Conservation (phyloP, 2,888 invertebrate species). For the Ornithoptera priamus region DNA sequence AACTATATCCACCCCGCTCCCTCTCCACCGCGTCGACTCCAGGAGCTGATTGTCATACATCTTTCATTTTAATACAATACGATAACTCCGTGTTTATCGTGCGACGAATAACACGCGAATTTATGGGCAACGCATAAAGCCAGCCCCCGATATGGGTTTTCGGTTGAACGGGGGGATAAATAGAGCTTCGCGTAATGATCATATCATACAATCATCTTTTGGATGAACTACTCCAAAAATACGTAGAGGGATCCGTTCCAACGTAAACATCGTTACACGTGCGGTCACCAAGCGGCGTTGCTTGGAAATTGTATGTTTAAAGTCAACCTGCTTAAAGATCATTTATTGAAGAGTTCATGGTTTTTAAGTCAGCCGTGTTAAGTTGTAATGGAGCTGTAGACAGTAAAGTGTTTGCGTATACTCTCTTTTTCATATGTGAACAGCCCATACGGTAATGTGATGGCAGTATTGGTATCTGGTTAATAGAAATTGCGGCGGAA, state of each 20-base stretch:
- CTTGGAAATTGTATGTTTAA: too few relatives aligned
- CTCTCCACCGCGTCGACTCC: slow-evolving; percentile 1
- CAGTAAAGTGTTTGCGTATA: too few relatives aligned
- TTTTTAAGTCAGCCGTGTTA: too few relatives aligned
- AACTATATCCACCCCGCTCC: too few relatives aligned
- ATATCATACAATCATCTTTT: slow-evolving; percentile 16
- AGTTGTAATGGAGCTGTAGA: too few relatives aligned
- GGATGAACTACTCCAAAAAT: background rate
- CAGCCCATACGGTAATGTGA: too few relatives aligned
- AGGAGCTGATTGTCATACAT: slow-evolving; percentile 41
- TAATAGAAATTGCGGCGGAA: too few relatives aligned
- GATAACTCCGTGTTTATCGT: slow-evolving; percentile 36
- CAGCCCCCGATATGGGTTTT: slow-evolving; percentile 5
- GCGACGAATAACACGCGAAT: slow-evolving; percentile 26
- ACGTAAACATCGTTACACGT: background rate
- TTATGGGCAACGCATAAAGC: slow-evolving; percentile 24
- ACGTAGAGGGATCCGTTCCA: background rate
- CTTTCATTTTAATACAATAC: slow-evolving; percentile 41
- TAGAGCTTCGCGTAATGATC: slow-evolving; percentile 10
- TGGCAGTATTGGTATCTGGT: too few relatives aligned
- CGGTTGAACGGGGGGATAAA: slow-evolving; percentile 6
- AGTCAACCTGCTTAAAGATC: too few relatives aligned
- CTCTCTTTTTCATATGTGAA: too few relatives aligned
- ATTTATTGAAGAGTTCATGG: too few relatives aligned
- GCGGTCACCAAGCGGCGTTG: too few relatives aligned